Evolutionary conservation across 1,140 invertebrate genomes (phyloP).

Genomic region (Zaprionus ghesquierei): DNA sequence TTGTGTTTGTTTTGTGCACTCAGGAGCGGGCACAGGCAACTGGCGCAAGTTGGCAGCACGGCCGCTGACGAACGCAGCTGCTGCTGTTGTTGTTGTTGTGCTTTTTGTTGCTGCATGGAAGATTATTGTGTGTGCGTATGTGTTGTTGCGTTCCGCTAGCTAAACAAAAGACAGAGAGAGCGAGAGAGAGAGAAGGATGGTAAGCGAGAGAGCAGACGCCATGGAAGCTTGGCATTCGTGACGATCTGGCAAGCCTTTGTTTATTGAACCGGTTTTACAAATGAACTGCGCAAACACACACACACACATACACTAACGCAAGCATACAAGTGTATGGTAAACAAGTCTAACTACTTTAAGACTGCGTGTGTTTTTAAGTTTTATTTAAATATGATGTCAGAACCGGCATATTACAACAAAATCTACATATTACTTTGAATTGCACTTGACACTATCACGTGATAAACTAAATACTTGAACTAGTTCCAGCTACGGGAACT

Average conservation of each 20-base stretch:
- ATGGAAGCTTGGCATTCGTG: slow-evolving; percentile 3
- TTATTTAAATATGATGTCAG: slow-evolving; percentile 37
- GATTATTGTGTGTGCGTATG: slow-evolving; percentile 7
- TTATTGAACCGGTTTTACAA: slow-evolving; percentile 40
- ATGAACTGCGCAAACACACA: slow-evolving; percentile 22
- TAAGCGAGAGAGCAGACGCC: neutral
- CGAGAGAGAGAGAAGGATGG: neutral
- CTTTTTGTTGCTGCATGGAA: slow-evolving; percentile 40
- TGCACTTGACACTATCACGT: slow-evolving; percentile 10
- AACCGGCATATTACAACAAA: slow-evolving; percentile 24
- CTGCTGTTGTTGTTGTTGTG: slow-evolving; percentile 14
- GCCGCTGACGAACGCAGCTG: slow-evolving; percentile 6
- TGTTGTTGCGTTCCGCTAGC: slow-evolving; percentile 15
- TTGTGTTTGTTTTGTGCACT: slow-evolving; percentile 39
- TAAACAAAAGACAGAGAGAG: slow-evolving; percentile 20
- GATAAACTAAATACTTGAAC: slow-evolving; percentile 2
- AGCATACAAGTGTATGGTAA: slow-evolving; percentile 6
- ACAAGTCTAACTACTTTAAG: slow-evolving; percentile 36
- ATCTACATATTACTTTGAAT: neutral
- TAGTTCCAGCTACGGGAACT: slow-evolving; percentile 21
- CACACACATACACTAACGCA: neutral
- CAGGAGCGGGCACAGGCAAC: slow-evolving; percentile 60
- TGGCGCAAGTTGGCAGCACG: slow-evolving; percentile 51
- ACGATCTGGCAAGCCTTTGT: slow-evolving; percentile 45
- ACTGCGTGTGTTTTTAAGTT: slow-evolving; percentile 5